A percentile compares a stretch with the other conserved stretches of the same genome.
These are phyloP conservation scores for Oreocharis arfaki DNA, from an alignment of 2,113 vertebrate species.

Conservation along the genomic window DNA sequence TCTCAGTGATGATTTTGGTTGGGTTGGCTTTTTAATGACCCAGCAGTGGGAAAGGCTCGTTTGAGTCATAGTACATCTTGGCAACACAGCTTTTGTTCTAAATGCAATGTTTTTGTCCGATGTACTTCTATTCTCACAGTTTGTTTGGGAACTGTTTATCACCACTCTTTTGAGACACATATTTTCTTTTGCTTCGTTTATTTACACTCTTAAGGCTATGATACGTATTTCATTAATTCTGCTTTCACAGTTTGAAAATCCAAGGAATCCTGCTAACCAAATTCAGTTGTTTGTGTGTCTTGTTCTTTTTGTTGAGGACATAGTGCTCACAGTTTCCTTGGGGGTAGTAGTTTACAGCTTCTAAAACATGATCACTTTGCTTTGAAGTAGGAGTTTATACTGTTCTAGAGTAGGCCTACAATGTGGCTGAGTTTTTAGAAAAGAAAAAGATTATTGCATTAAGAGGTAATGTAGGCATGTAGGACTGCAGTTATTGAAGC, in stretches of 20 bases:
- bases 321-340: background rate
- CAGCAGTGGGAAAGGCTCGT: background rate
- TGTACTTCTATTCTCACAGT: background rate
- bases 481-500: background rate
- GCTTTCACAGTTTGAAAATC: background rate
- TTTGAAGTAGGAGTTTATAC: background rate
- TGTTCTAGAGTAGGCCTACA: background rate
- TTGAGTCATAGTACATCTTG: background rate
- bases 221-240: background rate
- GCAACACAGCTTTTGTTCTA: background rate
- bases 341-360: background rate
- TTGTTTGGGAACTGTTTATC: background rate
- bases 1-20: background rate
- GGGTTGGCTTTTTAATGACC: background rate
- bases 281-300: background rate
- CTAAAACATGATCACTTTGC: background rate
- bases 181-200: background rate
- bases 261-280: background rate
- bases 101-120: background rate
- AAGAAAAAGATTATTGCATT: background rate
- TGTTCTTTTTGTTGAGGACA: background rate
- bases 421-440: background rate
- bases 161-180: background rate
- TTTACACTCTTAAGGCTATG: background rate
- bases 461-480: background rate